Conservation (phyloP, 1,140 invertebrate genomes). For the Chironomus striatipennis region DNA sequence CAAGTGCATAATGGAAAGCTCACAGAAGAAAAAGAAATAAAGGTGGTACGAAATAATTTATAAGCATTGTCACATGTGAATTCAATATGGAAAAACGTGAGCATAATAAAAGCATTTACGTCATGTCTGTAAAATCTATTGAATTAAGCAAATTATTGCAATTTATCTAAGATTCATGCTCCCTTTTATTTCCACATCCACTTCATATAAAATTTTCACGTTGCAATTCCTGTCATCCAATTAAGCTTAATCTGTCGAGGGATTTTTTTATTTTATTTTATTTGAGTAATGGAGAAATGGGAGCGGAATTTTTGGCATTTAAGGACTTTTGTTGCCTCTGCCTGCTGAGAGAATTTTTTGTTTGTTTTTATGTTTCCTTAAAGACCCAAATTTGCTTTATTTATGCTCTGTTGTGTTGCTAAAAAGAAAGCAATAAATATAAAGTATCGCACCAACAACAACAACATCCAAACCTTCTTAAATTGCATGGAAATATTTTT, state of each 20-base stretch:
- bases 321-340: not conserved
- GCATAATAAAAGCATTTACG: not conserved
- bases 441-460: too few relatives aligned
- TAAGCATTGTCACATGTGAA: not conserved
- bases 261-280: too few relatives aligned
- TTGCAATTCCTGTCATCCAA: not conserved
- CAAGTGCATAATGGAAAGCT: too few relatives aligned
- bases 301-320: not conserved
- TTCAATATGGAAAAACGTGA: not conserved
- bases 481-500: too few relatives aligned
- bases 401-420: too few relatives aligned
- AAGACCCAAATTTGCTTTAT: too few relatives aligned
- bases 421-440: too few relatives aligned
- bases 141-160: constrained; percentile 5
- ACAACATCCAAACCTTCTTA: too few relatives aligned
- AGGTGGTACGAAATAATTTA: not conserved
- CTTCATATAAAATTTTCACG: not conserved
- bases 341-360: too few relatives aligned
- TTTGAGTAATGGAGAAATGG: not conserved
- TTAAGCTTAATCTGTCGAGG: not conserved
- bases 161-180: not conserved
- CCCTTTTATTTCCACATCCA: not conserved
- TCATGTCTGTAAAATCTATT: constrained; percentile 3
- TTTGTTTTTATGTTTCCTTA: too few relatives aligned
- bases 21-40: too few relatives aligned